A percentile compares a stretch with the other conserved stretches of the same genome.
Evolutionary conservation across 2,797 vertebrate species (phyloP).

Genomic region (Lates japonicus): DNA sequence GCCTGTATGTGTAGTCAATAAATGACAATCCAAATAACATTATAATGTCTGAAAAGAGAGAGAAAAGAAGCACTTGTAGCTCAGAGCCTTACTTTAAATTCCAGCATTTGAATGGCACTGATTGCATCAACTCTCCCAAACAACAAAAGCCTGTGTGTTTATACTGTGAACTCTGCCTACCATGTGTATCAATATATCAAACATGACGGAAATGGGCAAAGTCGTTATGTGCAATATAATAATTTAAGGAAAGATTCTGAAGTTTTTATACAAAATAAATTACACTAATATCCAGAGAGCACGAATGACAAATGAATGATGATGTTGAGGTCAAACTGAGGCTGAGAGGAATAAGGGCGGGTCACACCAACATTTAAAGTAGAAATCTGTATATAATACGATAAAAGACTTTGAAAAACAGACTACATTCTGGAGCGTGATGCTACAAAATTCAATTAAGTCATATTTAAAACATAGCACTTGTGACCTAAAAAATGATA

Average conservation of each 20-base stretch:
- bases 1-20: constrained; percentile 1
- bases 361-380: constrained; percentile 6
- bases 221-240: background rate
- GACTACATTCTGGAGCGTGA: constrained; percentile 10
- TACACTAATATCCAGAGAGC: constrained; percentile 11
- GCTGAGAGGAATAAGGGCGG: constrained; percentile 22
- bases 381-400: background rate
- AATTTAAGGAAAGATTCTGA: background rate
- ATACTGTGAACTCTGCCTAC: background rate
- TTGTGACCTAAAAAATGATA: constrained; percentile 46
- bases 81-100: background rate
- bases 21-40: constrained; percentile 4
- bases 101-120: background rate
- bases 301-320: constrained; percentile 28
- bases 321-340: constrained; percentile 1
- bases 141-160: constrained; percentile 7
- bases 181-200: constrained; percentile 1
- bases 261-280: constrained; percentile 16
- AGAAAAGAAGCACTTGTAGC: constrained; percentile 11
- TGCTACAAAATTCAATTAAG: constrained; percentile 36
- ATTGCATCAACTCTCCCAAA: constrained; percentile 3
- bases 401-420: constrained; percentile 1
- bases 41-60: background rate
- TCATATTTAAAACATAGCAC: constrained; percentile 49
- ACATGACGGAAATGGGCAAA: background rate